Base-by-base conservation (phyloP, 2,113 vertebrate genomes). In the Columba janthina region DNA sequence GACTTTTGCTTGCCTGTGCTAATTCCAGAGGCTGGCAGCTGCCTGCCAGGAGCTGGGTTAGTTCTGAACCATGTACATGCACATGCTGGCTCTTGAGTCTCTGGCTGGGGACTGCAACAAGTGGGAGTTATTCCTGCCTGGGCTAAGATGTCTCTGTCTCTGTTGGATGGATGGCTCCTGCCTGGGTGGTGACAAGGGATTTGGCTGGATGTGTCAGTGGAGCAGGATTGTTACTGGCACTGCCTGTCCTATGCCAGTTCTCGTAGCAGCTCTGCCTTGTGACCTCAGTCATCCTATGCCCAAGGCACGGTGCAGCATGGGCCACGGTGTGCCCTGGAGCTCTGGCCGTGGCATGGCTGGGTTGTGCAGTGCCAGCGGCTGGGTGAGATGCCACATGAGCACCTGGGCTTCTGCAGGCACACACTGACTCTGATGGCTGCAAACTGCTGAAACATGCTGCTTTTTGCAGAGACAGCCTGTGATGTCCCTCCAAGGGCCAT, bases 331-430 rank as follows among this genome's bases (percentile, higher is more conserved):
- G 54, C 51, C 36, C 77, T 10, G 22, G 51, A 12, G 57, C 84
- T 56, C 48, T 0, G 0, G 67, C 40, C 10, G 0, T 0, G 14
- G 40, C 65, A 13, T 1, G 10, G 51, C 56, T 0, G 1, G 28
- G 38, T 56, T 24, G 18, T 14, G 40, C 66, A 10, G 73, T 57
- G 81, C 54, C 48, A 5, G 51, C 1, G 2, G 17, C 66, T 65
- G 73, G 32, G 42, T 17, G 72, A 69, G 62, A 56, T 1, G 4
- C 12, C 3, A 7, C 65, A 7, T 0, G 2, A 61, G 54, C 72
- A 13, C 20, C 31, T 0, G 1, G 12, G 70, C n/a, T 70, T 42
- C 72, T 29, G 17, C 0, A 4, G 71, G 71, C 53, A 31, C 42
- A 18, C 2, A 1, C n/a, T 42, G 17, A 1, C 42, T 34, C 36